These are phyloP conservation scores for Andrena chrysosceles DNA, from an alignment of 2,888 invertebrate species.

Conservation along the genomic window DNA sequence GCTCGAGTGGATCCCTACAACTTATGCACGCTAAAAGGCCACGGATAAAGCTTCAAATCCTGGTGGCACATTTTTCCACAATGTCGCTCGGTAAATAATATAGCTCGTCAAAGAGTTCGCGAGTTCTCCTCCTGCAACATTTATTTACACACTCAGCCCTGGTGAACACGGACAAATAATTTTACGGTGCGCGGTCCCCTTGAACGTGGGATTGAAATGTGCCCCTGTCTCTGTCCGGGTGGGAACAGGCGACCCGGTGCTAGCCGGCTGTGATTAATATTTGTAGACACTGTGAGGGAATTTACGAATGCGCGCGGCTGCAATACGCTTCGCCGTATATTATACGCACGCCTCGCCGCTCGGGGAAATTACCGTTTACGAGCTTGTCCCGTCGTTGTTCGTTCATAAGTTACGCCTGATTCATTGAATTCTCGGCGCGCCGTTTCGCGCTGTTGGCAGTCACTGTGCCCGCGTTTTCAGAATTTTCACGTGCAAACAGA, in stretches of 20 bases:
- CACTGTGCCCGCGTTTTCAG: no score
- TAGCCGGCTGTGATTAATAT: conserved; percentile 22
- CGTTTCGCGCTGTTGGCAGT: background rate
- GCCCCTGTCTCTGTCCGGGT: background rate
- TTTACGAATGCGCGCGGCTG: conserved; percentile 13
- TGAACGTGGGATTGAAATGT: background rate
- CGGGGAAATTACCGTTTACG: background rate
- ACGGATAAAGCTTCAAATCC: no score
- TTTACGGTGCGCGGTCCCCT: background rate
- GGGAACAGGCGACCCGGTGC: background rate
- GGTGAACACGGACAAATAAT: conserved; percentile 19
- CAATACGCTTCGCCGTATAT: background rate
- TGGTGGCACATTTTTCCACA: background rate
- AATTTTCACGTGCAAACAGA: no score
- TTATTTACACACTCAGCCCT: background rate
- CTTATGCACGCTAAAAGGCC: no score
- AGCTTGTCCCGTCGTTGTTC: background rate
- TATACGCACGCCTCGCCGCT: background rate
- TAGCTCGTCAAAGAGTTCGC: background rate
- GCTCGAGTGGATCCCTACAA: no score
- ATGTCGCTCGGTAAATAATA: conserved; percentile 6
- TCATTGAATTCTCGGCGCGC: background rate
- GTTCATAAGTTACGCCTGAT: background rate
- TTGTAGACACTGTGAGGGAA: conserved; percentile 5
- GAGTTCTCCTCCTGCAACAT: background rate